Conservation (phyloP, 53 echinoderm and acorn worm species). For the Pentamera pediparva region DNA sequence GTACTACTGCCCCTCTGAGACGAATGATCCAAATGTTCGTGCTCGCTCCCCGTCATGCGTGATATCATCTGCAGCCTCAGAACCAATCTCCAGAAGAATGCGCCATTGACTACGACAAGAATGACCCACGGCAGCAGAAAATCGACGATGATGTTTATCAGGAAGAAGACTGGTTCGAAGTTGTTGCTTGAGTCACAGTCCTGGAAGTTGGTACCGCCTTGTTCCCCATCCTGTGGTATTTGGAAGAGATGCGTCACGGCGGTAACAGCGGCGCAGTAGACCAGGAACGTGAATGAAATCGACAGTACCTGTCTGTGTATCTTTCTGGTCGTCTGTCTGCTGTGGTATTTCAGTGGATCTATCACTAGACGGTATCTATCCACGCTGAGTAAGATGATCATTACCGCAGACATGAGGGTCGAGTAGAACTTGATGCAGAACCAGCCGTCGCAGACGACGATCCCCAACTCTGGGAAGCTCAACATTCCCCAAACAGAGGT, state of each 20-base stretch:
- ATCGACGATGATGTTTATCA: neutral
- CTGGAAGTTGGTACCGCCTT: neutral
- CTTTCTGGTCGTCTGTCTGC: neutral
- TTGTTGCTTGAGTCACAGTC: neutral
- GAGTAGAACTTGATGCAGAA: neutral
- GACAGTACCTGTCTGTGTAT: neutral
- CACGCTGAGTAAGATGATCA: slow-evolving; percentile 4
- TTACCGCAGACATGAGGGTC: neutral
- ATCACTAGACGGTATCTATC: slow-evolving; percentile 3
- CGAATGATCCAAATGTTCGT: neutral
- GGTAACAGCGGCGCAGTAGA: neutral
- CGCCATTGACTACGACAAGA: neutral
- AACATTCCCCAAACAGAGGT: neutral
- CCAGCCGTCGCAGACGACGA: neutral
- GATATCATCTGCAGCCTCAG: neutral
- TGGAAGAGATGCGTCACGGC: neutral
- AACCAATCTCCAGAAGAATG: slow-evolving; percentile 17
- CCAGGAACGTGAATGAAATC: neutral
- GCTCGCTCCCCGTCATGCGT: neutral
- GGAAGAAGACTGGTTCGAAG: neutral
- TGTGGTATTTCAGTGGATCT: slow-evolving; percentile 4
- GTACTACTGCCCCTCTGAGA: neutral
- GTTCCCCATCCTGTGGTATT: neutral
- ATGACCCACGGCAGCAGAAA: neutral
- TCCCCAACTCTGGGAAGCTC: neutral